phyloP scores from a whole-genome alignment of 1,140 invertebrate species.

The Marisa cornuarietis region DNA sequence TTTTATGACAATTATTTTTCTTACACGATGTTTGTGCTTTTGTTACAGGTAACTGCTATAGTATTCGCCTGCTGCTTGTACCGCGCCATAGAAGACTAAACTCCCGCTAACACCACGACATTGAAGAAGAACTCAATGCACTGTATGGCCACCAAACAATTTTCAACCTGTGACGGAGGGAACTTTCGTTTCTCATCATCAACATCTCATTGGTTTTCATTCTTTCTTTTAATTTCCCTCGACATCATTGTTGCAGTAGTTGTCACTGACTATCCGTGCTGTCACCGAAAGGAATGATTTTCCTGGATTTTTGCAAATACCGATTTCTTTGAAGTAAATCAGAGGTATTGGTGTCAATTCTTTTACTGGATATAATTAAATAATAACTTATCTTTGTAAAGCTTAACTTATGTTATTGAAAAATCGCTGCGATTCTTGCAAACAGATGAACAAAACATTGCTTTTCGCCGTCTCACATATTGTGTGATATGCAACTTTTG shows the following conservation, averaged over 20 bases:
- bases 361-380: no score
- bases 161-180: background rate
- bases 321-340: no score
- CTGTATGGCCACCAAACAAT: background rate
- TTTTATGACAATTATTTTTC: background rate
- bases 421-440: no score
- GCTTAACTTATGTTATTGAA: no score
- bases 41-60: slow-evolving; percentile 24
- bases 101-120: background rate
- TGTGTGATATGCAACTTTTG: no score
- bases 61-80: slow-evolving; percentile 33
- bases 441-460: no score
- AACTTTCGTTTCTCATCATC: background rate
- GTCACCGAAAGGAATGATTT: background rate
- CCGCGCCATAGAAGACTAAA: slow-evolving; percentile 3
- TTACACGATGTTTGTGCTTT: background rate
- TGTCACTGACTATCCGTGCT: background rate
- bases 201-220: background rate
- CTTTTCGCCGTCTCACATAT: no score
- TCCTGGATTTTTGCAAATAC: background rate
- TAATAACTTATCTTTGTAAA: no score
- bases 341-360: no score
- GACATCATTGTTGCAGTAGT: background rate
- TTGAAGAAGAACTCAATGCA: background rate
- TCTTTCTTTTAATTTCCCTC: background rate